phyloP scores from a whole-genome alignment of 1,140 invertebrate genomes.

The Panonychus citri region DNA sequence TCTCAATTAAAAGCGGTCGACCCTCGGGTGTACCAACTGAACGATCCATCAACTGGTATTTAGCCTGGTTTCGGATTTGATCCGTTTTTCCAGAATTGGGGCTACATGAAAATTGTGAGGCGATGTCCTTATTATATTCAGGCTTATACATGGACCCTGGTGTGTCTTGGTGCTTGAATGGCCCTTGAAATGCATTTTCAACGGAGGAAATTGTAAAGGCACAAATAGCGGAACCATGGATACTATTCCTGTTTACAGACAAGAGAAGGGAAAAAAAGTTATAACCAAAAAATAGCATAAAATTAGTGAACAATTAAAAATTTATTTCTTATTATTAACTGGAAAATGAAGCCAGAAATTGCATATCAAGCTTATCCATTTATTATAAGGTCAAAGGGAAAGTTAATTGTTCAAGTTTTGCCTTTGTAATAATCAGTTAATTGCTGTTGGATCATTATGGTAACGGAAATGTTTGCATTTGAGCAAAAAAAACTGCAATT shows the following conservation, averaged over 20 bases:
- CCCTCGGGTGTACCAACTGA: conserved; percentile 46
- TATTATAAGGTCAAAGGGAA: too few relatives aligned
- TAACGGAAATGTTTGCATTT: too few relatives aligned
- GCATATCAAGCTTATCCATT: too few relatives aligned
- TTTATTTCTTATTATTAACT: too few relatives aligned
- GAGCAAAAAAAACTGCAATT: too few relatives aligned
- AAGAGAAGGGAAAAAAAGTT: too few relatives aligned
- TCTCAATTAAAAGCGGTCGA: conserved; percentile 30
- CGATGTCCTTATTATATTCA: conserved; percentile 25
- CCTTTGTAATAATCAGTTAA: too few relatives aligned
- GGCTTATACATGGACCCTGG: conserved; percentile 47
- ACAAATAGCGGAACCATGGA: conserved; percentile 76
- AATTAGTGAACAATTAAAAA: too few relatives aligned
- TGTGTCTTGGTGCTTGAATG: conserved; percentile 59
- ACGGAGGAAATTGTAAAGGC: conserved; percentile 67
- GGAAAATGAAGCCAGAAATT: too few relatives aligned
- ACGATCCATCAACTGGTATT: conserved; percentile 66
- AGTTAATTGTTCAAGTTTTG: too few relatives aligned
- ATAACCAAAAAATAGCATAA: conserved; percentile 9
- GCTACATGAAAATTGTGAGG: conserved; percentile 32
- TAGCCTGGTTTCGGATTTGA: background rate
- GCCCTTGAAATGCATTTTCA: conserved; percentile 52
- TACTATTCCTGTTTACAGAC: conserved; percentile 61
- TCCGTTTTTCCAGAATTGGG: background rate
- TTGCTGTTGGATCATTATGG: too few relatives aligned